Evolutionary conservation across 2,113 vertebrate genomes (phyloP).

Genomic region (Indri indri): DNA sequence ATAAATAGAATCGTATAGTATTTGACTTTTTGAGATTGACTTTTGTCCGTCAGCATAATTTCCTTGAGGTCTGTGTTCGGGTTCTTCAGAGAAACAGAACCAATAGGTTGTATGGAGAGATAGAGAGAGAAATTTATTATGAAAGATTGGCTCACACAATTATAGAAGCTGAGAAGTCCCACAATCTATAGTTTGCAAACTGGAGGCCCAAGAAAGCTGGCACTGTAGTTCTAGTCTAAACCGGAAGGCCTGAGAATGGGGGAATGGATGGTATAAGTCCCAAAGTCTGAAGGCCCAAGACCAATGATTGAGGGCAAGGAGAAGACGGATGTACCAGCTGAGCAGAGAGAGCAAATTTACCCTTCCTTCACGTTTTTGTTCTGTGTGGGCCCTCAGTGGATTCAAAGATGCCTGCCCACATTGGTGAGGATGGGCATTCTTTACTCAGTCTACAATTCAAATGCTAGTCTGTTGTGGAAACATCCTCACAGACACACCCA

Average conservation of each 20-base stretch:
- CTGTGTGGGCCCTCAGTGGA: neutral
- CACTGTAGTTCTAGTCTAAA: neutral
- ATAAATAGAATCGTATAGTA: neutral
- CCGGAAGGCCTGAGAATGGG: neutral
- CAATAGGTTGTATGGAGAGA: neutral
- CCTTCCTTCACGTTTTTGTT: neutral
- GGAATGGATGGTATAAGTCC: neutral
- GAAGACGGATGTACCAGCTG: no score
- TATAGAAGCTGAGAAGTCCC: neutral
- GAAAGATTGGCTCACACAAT: neutral
- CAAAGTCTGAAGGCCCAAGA: neutral
- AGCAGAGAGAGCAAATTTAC: neutral
- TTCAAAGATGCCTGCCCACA: neutral
- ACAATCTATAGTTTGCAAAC: neutral
- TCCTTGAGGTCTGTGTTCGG: neutral
- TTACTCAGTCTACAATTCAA: neutral
- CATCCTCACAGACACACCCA: neutral
- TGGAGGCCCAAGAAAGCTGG: neutral
- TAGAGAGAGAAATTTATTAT: neutral
- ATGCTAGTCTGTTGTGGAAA: neutral
- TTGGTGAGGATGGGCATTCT: neutral
- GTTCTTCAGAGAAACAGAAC: neutral
- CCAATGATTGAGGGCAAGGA: neutral
- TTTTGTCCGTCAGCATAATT: neutral
- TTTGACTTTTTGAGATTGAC: neutral